Base-by-base conservation (phyloP, 1,140 invertebrate genomes). In the Pseudomyrmex sp. region DNA sequence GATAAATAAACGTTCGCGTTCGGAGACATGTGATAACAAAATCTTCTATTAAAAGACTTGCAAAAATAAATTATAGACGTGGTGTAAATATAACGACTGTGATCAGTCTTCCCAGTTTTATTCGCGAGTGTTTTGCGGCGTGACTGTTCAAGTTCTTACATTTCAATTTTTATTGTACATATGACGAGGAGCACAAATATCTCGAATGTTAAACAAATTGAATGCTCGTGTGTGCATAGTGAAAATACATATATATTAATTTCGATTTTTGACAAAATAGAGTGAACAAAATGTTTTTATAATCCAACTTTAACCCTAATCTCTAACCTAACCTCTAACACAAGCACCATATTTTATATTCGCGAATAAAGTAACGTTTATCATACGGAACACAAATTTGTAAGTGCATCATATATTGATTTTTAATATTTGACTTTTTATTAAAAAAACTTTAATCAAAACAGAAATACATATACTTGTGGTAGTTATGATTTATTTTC, bases 1-100 rank as follows among this genome's bases (percentile, higher is more conserved):
- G 52, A 56, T 26, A 35, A 44, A 58, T 70, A 70, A 58, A 35
- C 18, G 66, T 56, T 18, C 35, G 65, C 50, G 52, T 10, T 76
- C 62, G 26, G 75, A 54, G 26, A 80, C 20, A 35, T 59, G 26
- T 12, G n/a, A 70, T 58, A 35, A 35, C 35, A 35, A 35, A 35
- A 35, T 35, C 35, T 20, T 23, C 48, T 72, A 73, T 80, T 69
- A 48, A 80, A 7, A 35, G 23, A 73, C 35, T 70, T 72, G 9
- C 48, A 58, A 58, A n/a, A 80, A 73, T 73, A 80, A 80, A 73
- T 80, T 44, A 59, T 1, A 73, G 68, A 56, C 20, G 13, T 15
- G 12, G 10, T 52, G 8, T 26, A 23, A 73, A 8, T 23, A 46
- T 54, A 18, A 68, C 2, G 54, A 77, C 54, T 54, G 52, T 54